Base-by-base conservation (phyloP, 2,797 vertebrate species). In the Carduelis carduelis region DNA sequence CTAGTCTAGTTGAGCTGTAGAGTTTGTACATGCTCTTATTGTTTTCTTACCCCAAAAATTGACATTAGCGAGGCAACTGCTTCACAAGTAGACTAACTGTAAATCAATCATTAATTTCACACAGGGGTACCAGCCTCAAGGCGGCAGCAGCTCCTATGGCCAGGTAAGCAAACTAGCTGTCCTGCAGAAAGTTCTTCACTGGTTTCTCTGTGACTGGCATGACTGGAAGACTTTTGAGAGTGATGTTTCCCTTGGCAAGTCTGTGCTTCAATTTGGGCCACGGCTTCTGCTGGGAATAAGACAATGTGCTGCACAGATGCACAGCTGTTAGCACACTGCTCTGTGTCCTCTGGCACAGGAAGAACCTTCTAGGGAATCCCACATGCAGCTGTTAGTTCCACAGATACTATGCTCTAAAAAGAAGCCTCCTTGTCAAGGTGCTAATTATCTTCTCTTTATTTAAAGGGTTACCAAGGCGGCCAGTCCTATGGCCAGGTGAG, bases 141-240 rank as follows among this genome's bases (percentile, higher is more conserved):
- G 74, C 20, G 15, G 55, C 55, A 46, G 60, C 20, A 46, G 60
- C 20, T 83, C 95, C 34, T 95, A 89, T 5, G 65, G 93, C 41
- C 91, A 79, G 88, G 91, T 79, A 76, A 92, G 91, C 47, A 77
- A 70, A 50, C 1, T 14, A 20, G 12, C 21, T 56, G 5, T 13
- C 47, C 19, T n/a, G 13, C 4, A 32, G 68, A 21, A 19, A 28
- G 7, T 9, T 53, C 47, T 57, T 23, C 35, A 9, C 63, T 50
- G 20, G 3, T 15, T 21, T 35, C 37, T 16, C 57, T 47, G 57
- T 10, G 35, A 12, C 11, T 24, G 22, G 21, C 57, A 14, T 0
- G 4, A 34, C 26, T 37, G 83, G 43, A 30, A 82, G 17, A 6
- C 10, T 49, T 49, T n/a, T 34, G n/a, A 20, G 26, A 71, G n/a